Base-by-base conservation (phyloP, 2,888 invertebrate genomes). In the Coelopa pilipes region DNA sequence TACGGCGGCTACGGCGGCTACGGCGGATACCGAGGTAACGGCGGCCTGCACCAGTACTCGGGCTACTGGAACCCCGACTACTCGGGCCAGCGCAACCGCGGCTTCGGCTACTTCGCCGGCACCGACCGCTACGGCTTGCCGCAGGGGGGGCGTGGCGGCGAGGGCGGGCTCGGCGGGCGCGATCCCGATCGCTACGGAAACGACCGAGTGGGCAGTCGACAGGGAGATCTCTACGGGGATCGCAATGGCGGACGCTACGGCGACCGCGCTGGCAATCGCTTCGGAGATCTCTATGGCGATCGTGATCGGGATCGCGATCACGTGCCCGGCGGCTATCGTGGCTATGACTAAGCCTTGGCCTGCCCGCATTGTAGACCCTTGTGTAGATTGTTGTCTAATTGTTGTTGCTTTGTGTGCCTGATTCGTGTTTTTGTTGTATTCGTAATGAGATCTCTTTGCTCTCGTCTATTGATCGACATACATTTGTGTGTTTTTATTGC, bases 21-120 rank as follows among this genome's bases (percentile, higher is more conserved):
- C 79, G 91, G 90, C 1, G 91, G 91, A 1, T 90, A 90, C 77
- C 89, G 90, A 73, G 91, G 91, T 79, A 91, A 90, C 83, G 91
- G 91, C 50, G 91, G 91, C 24, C 82, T 90, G 0, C 87, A 83
- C 68, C 90, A 91, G 49, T 91, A 91, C 81, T 89, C 88, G 63
- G 91, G 91, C 10, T 91, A 91, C 82, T 90, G 89, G 82, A 90
- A 88, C 81, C 89, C 90, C 0, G 84, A 84, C 76, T 90, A 91
- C 79, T 86, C 86, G 82, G 90, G 90, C 9, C 88, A 87, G 47
- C 88, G 90, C 70, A 90, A 91, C 84, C 87, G 90, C 46, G 91
- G 91, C n/a, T 90, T 89, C 78, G 91, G 91, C 60, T 91, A 91
- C 80, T 89, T 90, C 73, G 76, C 81, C 12, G 81, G 81, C 59